These are phyloP conservation scores for Drymodes brunneopygia DNA, from an alignment of 2,113 vertebrate species.

Conservation along the genomic window DNA sequence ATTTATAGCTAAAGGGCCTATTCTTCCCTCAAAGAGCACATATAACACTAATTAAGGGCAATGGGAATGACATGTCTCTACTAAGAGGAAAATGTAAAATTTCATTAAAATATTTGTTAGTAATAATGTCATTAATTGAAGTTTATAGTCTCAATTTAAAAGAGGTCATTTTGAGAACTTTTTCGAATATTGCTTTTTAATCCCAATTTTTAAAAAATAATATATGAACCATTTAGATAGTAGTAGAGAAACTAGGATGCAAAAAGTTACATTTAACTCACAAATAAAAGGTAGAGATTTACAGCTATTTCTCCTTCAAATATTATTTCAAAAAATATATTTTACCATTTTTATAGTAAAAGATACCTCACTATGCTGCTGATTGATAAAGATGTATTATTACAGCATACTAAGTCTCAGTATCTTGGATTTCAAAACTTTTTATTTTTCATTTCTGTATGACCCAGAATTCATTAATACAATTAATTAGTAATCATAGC, in stretches of 20 bases:
- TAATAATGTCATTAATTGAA: background rate
- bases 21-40: constrained; percentile 29
- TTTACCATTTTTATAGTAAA: background rate
- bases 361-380: background rate
- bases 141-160: background rate
- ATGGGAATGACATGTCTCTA: constrained; percentile 20
- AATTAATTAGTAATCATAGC: background rate
- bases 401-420: background rate
- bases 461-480: background rate
- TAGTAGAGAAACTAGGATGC: background rate
- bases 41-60: constrained; percentile 55
- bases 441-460: background rate
- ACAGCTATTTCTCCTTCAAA: background rate
- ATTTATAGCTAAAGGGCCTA: constrained; percentile 27
- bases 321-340: background rate
- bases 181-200: background rate
- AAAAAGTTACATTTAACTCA: background rate
- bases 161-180: background rate
- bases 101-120: constrained; percentile 28
- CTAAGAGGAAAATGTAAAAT: background rate
- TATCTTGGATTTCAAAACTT: background rate
- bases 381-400: background rate
- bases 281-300: background rate
- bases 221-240: background rate
- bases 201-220: accelerated